Conservation (phyloP, 2,113 vertebrate species). For the Pelodiscus sinensis region DNA sequence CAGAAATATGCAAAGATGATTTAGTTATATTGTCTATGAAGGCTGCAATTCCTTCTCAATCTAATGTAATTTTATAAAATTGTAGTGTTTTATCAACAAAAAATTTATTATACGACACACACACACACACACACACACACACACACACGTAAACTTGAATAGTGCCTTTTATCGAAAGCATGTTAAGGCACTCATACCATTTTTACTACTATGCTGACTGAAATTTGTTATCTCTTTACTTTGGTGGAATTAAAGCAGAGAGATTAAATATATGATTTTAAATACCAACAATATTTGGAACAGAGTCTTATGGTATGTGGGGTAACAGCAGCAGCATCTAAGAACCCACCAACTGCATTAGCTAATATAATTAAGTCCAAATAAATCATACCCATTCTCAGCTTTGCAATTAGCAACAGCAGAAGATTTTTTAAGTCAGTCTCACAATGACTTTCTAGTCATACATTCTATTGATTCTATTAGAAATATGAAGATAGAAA, state of each 20-base stretch:
- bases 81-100: conserved; percentile 48
- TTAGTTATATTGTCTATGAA: conserved; percentile 36
- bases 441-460: conserved; percentile 74
- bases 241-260: conserved; percentile 74
- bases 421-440: conserved; percentile 66
- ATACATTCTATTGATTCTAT: conserved; percentile 74
- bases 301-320: conserved; percentile 60
- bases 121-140: conserved; percentile 77
- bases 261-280: conserved; percentile 61
- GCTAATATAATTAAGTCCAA: conserved; percentile 70
- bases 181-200: conserved; percentile 74
- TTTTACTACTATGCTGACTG: conserved; percentile 61
- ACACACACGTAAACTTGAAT: conserved; percentile 73
- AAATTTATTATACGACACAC: conserved; percentile 75
- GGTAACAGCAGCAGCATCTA: conserved; percentile 74
- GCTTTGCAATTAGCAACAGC: conserved; percentile 76
- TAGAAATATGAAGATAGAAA: conserved; percentile 77
- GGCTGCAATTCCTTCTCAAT: conserved; percentile 49
- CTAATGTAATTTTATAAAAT: conserved; percentile 57
- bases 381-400: conserved; percentile 77
- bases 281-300: conserved; percentile 59
- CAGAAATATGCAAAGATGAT: conserved; percentile 64
- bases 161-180: conserved; percentile 73
- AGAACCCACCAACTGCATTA: conserved; percentile 67
- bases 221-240: conserved; percentile 65